Base-by-base conservation (phyloP, 2,113 vertebrate genomes). In the Mormoops blainvillei region DNA sequence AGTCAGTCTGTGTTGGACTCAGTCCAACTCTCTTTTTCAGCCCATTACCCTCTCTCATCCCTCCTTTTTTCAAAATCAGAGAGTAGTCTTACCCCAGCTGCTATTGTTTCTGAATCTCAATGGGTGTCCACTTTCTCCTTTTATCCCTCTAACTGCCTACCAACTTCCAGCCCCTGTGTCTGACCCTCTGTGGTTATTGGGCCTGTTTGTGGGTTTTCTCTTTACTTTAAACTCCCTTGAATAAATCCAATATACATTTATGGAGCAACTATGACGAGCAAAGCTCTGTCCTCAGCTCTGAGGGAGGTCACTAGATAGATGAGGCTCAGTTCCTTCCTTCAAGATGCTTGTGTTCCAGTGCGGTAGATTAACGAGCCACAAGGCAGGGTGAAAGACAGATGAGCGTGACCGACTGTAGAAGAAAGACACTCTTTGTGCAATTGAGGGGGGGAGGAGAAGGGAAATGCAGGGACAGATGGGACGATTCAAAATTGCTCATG, bases 141-240 rank as follows among this genome's bases (percentile, higher is more conserved):
- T 78, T 83, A 22, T 50, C 78, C 14, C 3, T 82, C 73, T 38
- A 15, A 13, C 36, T 14, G 52, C 20, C 26, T 38, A 38, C 7
- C 52, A 22, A 26, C 24, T 73, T 36, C 52, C 9, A 80, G 1
- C 33, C 26, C 7, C 65, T 88, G 28, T 19, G 31, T 8, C n/a
- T 48, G n/a, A 71, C 7, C 45, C 2, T 36, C 54, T 38, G 0
- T 26, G 26, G 41, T 74, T 81, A 68, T 9, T 56, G 19, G 31
- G 22, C 26, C 10, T 50, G 19, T 43, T 63, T 73, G 2, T 68
- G 26, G 2, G 12, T 85, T 73, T 90, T 70, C 68, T 71, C 73
- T 78, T 89, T 67, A 70, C n/a, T 74, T 61, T 63, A 63, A 94
- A 87, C 14, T 38, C 12, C 31, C 48, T 89, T 71, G 50, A 89